Evolutionary conservation across 2,888 invertebrate species (phyloP), one percentile per base, ranked within the genome.

Genomic region (Dryomyza anilis): DNA sequence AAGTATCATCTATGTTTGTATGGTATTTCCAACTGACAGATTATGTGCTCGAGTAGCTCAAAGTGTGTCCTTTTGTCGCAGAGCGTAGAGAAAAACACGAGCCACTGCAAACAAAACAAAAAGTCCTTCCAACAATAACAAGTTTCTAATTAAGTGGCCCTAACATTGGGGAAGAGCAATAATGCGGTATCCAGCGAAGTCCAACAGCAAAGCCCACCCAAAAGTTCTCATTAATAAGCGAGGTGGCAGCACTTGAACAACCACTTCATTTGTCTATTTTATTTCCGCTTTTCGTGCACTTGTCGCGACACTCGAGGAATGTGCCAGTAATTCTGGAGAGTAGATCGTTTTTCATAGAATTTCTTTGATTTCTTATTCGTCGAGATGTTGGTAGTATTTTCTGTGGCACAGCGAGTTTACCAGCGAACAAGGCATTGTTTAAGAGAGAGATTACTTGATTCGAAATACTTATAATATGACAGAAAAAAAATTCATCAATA

Each of bases 1-100:
- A n/a, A n/a, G n/a, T n/a, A n/a, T n/a, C n/a, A n/a, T n/a, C n/a
- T n/a, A n/a, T n/a, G n/a, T n/a, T n/a, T n/a, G n/a, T n/a, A n/a
- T n/a, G n/a, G n/a, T n/a, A n/a, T n/a, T 59, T 45, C 50, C 21
- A 33, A 59, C 59, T 29, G 64, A 39, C 16, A 27, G 52, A 29
- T 53, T 59, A 64, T 63, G 63, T 30, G 53, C 59, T 53, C 33
- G 56, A 64, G 52, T 53, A 59, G 53, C 53, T 53, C 33, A 6
- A 48, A 57, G 56, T 57, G 64, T 59, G 53, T 52, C 61, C 25
- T 27, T 39, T 50, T 33, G 53, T 53, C 12, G 50, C 27, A 4
- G n/a, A n/a, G n/a, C 50, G 25, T 3, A 21, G 25, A 14, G 14
- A 8, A 19, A 4, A n/a, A 19, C 14, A 25, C 4, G 12, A 14